phyloP scores from a whole-genome alignment of 2,888 invertebrate genomes.

The Tribolium freemani region DNA sequence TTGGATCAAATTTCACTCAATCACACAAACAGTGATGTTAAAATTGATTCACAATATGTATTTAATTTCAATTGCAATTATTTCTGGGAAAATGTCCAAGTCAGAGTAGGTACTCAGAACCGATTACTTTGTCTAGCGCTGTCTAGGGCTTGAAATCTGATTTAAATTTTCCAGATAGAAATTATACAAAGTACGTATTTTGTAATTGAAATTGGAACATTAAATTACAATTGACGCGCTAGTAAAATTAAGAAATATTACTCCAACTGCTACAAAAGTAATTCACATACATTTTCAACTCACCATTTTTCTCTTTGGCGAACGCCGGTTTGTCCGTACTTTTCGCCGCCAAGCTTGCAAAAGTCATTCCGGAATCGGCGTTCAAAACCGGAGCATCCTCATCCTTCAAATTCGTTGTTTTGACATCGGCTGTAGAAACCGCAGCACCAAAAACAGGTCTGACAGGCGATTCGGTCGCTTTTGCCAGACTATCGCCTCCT shows the following conservation, averaged over 20 bases:
- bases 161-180: too few species aligned
- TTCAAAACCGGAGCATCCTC: slow-evolving; percentile 60
- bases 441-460: slow-evolving; percentile 31
- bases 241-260: neutral
- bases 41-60: too few species aligned
- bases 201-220: too few species aligned
- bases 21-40: too few species aligned
- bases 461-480: neutral
- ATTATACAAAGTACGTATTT: too few species aligned
- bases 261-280: neutral
- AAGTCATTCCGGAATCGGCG: slow-evolving; percentile 60
- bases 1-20: too few species aligned
- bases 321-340: slow-evolving; percentile 50
- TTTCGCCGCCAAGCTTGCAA: slow-evolving; percentile 63
- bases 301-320: slow-evolving; percentile 43
- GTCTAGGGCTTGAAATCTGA: too few species aligned
- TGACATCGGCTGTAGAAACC: neutral
- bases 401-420: slow-evolving; percentile 51
- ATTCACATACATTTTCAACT: neutral
- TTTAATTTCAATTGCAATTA: too few species aligned
- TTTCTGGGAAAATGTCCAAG: too few species aligned
- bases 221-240: too few species aligned
- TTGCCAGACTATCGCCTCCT: neutral
- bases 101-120: too few species aligned
- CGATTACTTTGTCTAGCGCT: too few species aligned